Base-by-base conservation (phyloP, 2,797 vertebrate species). In the Gymnoscopelus microlampas region DNA sequence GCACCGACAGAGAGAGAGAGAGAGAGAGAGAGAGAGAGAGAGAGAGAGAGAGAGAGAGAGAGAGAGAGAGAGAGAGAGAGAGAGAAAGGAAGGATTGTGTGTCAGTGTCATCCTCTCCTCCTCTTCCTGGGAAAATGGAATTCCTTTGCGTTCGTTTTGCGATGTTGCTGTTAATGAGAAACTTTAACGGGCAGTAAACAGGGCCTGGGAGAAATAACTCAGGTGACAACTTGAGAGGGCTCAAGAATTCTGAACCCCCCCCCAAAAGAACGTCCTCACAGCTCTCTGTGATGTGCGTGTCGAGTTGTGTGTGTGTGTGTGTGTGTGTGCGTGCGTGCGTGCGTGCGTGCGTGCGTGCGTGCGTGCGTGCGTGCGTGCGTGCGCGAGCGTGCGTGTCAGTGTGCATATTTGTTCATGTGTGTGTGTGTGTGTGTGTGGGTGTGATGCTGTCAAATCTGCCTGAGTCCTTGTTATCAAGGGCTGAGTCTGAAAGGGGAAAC, bases 401-500 rank as follows among this genome's bases (percentile, higher is more conserved):
- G 48, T 57, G 51, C 19, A 54, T 51, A 44, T 44, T 44, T 44
- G 39, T 44, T 44, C 39, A 10, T 44, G 39, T 44, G 39, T 29
- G 26, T 12, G 19, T 32, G 60, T 62, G 60, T 53, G 48, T 15
- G 23, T 26, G 35, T 56, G 54, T 12, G 63, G 50, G 71, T 53
- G 68, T 72, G 70, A 78, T 66, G 26, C 78, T 89, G 88, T 90
- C 74, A 84, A 76, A 89, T 68, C 26, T 49, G 83, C 71, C 61
- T 78, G 10, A 26, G 73, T 63, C 78, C 80, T 87, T 78, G 81
- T 92, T 92, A 92, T 85, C 65, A 8, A 64, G 82, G 19, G 23
- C 74, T 23, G 10, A 32, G 66, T 48, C 63, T 89, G 87, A 91
- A 89, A 90, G 81, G 86, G 87, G 83, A 90, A 90, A 89, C 89